Evolutionary conservation across 2,888 invertebrate species (phyloP), one percentile per base, ranked within the genome.

Genomic region (Megastigmus dorsalis): DNA sequence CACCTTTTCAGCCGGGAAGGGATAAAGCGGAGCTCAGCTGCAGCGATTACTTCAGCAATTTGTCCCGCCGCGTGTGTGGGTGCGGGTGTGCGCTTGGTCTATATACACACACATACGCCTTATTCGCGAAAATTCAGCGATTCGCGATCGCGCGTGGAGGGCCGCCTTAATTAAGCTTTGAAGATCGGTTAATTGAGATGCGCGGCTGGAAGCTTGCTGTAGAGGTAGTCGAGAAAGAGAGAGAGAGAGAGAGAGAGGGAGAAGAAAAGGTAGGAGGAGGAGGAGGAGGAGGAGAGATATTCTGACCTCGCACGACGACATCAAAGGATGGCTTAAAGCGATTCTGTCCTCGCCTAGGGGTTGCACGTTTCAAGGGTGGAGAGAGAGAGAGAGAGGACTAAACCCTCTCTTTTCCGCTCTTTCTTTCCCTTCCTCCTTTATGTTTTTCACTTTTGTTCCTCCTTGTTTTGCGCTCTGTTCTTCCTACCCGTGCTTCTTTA

Each of bases 251-350:
- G 76, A 43, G 26, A 23, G 23, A 43, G 55, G 43, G 71, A 66
- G 79, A 78, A 57, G 52, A 43, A 26, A 10, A 65, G 28, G 33
- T 28, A 30, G 55, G 26, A n/a, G n/a, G n/a, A n/a, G n/a, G n/a
- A n/a, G 26, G 23, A 10, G 67, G 59, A 45, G 5, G 15, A 1
- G 10, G 3, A 15, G 5, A 26, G 52, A 15, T 7, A 13, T 38
- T 78, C 80, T 81, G 80, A 80, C 79, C 80, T 82, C 81, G 60
- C 79, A 28, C 30, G 41, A 15, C 50, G 81, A 82, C 82, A 82
- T 82, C 82, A 82, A 82, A 82, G 82, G 81, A 59, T 74, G 66
- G 79, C 81, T 81, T 82, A 79, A 80, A 80, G 80, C 79, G 80
- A 76, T 77, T 79, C 66, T 57, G 48, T 60, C 63, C 57, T 69